Evolutionary conservation across 2,888 invertebrate species (phyloP), one percentile per base, ranked within the genome.

Genomic region (Andrena flavipes): DNA sequence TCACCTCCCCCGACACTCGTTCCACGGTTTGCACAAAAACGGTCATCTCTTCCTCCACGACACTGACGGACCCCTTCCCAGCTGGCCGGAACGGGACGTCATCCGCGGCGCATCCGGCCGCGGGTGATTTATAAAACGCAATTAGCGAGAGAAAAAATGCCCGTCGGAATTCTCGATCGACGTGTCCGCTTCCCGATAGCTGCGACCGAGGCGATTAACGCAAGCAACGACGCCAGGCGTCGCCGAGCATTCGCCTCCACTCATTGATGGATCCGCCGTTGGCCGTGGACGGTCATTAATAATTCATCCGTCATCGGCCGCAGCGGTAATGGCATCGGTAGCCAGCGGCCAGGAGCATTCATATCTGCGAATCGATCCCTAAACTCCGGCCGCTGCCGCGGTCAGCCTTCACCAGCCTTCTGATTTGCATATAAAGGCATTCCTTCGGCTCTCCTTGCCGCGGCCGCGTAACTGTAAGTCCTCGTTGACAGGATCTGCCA

Each of bases 401-500:
- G 87, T 80, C 84, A 89, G 81, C 86, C 89, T 90, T 90, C 90
- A 85, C 84, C 80, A 84, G 82, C 82, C 88, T 82, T 85, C 84
- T 84, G 86, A 94, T 94, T 94, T 93, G 93, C 93, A 94, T 94
- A 94, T 94, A 93, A 94, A 94, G 93, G 93, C 93, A 94, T 93
- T 94, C 93, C 93, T 91, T 85, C 82, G 92, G 87, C 87, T 89
- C 84, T 90, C 89, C 89, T 89, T 90, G 90, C 90, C 91, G 90
- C 90, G 90, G 88, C 89, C 90, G 91, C 90, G 93, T 93, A 93
- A 93, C 93, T 93, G 93, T 93, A 93, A 92, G 91, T 92, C 90
- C 90, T 88, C 88, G 92, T 92, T 93, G 93, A 92, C 93, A 93
- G 93, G 92, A 92, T 92, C 93, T 93, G 93, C 92, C 93, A 93